Evolutionary conservation across 1,140 invertebrate genomes (phyloP).

Genomic region (Eubasilissa regina): DNA sequence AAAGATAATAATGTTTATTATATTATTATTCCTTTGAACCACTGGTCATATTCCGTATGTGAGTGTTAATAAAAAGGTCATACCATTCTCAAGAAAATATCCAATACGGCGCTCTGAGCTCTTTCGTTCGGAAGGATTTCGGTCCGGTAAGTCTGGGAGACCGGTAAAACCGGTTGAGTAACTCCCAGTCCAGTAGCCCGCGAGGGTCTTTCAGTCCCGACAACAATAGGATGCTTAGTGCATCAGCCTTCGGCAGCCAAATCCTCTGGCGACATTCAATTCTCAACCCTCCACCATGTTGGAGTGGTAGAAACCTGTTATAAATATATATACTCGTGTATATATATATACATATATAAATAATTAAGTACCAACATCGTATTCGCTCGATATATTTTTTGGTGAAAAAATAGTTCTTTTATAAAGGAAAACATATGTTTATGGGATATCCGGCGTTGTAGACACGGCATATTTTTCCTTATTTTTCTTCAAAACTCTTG

Average conservation of each 20-base stretch:
- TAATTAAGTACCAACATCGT: too few species aligned
- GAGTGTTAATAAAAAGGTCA: conserved; percentile 16
- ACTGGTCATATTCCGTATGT: background rate
- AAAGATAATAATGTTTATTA: too few species aligned
- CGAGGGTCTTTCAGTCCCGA: background rate
- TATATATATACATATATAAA: too few species aligned
- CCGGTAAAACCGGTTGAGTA: conserved; percentile 14
- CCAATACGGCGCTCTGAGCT: conserved; percentile 14
- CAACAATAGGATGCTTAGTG: conserved; percentile 38
- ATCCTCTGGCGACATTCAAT: conserved; percentile 38
- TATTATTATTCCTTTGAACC: background rate
- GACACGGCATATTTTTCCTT: too few species aligned
- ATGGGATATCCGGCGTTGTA: too few species aligned
- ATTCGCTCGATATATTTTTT: too few species aligned
- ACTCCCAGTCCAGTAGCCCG: background rate
- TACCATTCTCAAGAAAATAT: conserved; percentile 21
- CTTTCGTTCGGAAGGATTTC: conserved; percentile 35
- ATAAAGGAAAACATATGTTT: too few species aligned
- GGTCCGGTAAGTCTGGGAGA: conserved; percentile 28
- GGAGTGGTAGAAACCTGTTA: too few species aligned
- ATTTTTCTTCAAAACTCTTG: too few species aligned
- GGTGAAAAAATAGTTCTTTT: too few species aligned
- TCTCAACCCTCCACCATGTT: background rate
- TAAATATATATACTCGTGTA: too few species aligned
- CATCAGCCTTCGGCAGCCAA: conserved; percentile 30